Conservation (phyloP, 2,113 vertebrate genomes). For the Polypterus senegalus region DNA sequence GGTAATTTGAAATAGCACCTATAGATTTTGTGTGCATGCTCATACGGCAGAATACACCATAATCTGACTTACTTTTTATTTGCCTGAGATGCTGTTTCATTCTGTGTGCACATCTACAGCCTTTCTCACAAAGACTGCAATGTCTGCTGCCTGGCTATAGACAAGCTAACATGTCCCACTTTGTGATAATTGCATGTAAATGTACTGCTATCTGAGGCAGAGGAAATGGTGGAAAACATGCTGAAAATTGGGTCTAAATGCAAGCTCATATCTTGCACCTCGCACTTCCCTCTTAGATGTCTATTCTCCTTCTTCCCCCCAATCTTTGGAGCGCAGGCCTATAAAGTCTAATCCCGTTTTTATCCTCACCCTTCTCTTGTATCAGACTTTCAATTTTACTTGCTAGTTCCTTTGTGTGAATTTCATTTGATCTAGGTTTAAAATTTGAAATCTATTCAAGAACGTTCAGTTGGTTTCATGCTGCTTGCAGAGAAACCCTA, state of each 20-base stretch:
- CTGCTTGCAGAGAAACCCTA: constrained; percentile 39
- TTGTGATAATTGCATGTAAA: constrained; percentile 54
- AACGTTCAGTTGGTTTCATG: constrained; percentile 43
- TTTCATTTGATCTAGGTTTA: constrained; percentile 66
- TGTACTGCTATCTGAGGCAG: constrained; percentile 55
- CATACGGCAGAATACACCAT: too few relatives aligned
- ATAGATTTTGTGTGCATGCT: too few relatives aligned
- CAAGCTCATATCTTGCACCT: constrained; percentile 54
- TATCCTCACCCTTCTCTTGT: constrained; percentile 54
- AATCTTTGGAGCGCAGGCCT: constrained; percentile 68
- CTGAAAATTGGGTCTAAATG: constrained; percentile 35
- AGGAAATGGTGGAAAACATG: constrained; percentile 51
- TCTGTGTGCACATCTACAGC: too few relatives aligned
- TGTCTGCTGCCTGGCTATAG: constrained; percentile 42
- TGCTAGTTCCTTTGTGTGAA: constrained; percentile 58
- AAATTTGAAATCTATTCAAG: constrained; percentile 65
- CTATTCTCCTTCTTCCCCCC: constrained; percentile 54
- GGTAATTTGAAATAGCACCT: too few relatives aligned
- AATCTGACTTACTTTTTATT: too few relatives aligned
- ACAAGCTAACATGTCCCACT: constrained; percentile 47
- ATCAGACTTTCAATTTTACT: constrained; percentile 69
- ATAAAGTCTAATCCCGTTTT: constrained; percentile 65
- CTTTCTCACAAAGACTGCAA: constrained; percentile 46
- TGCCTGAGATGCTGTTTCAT: too few relatives aligned
- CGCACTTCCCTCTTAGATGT: constrained; percentile 56